phyloP scores from a whole-genome alignment of 2,797 vertebrate species.

The Microcaecilia unicolor region DNA sequence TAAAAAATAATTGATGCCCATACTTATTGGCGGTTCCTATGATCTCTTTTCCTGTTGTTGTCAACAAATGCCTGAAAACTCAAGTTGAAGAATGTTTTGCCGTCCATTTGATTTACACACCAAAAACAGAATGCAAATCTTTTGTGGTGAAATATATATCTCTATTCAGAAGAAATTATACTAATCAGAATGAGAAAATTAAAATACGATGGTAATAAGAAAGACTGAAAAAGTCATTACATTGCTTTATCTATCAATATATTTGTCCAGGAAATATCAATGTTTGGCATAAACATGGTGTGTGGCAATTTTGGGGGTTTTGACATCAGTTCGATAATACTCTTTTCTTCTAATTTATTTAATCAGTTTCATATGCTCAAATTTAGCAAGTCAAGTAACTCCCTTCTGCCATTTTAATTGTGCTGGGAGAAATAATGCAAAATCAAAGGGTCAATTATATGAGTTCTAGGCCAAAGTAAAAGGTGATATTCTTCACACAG shows the following conservation, averaged over 20 bases:
- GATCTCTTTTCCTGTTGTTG: conserved; percentile 88
- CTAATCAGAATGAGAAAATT: conserved; percentile 59
- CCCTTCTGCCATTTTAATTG: conserved; percentile 45
- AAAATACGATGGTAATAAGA: conserved; percentile 54
- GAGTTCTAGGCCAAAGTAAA: no score
- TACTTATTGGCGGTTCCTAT: conserved; percentile 80
- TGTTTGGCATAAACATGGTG: conserved; percentile 14
- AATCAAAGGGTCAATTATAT: no score
- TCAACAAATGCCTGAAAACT: conserved; percentile 75
- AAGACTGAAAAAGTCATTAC: conserved; percentile 52
- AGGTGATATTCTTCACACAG: no score
- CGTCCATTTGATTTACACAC: conserved; percentile 62
- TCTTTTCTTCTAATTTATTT: conserved; percentile 38
- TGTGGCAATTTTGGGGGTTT: conserved; percentile 46
- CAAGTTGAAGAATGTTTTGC: conserved; percentile 61
- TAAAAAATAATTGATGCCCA: conserved; percentile 99
- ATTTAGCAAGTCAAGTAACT: conserved; percentile 40
- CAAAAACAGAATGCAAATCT: conserved; percentile 63
- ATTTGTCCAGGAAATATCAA: conserved; percentile 44
- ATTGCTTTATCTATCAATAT: conserved; percentile 50
- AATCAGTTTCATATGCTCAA: conserved; percentile 43
- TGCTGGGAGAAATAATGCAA: no score
- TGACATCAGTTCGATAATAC: conserved; percentile 28
- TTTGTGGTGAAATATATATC: conserved; percentile 74
- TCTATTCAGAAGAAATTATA: conserved; percentile 70